Conservation (phyloP, 1,140 invertebrate genomes). For the Drosophila yakuba region DNA sequence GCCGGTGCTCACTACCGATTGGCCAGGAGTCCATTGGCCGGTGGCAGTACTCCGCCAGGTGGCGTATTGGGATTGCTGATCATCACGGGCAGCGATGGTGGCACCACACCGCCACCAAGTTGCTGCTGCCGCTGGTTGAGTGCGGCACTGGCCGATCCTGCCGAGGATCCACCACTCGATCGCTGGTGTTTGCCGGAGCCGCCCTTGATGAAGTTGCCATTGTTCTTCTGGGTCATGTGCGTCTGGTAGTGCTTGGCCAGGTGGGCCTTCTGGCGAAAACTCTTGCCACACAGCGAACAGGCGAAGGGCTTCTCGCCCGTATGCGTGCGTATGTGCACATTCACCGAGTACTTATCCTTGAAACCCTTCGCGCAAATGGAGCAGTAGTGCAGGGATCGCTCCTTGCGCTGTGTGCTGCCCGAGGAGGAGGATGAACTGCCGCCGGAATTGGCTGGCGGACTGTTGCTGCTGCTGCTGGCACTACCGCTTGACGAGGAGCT, state of each 20-base stretch:
- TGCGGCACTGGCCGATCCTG: conserved; percentile 18
- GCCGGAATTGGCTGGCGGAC: conserved; percentile 62
- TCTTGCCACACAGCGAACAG: conserved; percentile 94
- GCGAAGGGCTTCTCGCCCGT: conserved; percentile 95
- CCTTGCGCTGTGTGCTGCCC: conserved; percentile 87
- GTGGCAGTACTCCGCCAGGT: conserved; percentile 64
- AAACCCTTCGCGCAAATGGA: conserved; percentile 96
- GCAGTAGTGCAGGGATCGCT: conserved; percentile 94
- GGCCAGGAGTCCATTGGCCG: conserved; percentile 76
- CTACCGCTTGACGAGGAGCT: conserved; percentile 69
- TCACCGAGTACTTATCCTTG: conserved; percentile 97
- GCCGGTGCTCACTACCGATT: conserved; percentile 67
- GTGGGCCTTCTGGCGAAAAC: conserved; percentile 97
- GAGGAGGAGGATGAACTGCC: conserved; percentile 65
- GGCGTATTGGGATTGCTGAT: conserved; percentile 69
- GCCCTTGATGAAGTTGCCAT: conserved; percentile 78
- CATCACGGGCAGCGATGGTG: conserved; percentile 48
- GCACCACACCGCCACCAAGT: conserved; percentile 19
- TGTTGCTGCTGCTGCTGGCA: conserved; percentile 75
- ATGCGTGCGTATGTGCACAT: conserved; percentile 95
- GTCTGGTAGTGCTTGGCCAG: conserved; percentile 99
- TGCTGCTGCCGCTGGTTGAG: conserved; percentile 49
- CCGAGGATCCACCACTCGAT: conserved; percentile 17
- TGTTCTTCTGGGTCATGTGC: conserved; percentile 92
- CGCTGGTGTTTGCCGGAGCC: conserved; percentile 69